A percentile compares a stretch with the other conserved stretches of the same genome.
phyloP scores from a whole-genome alignment of 2,113 vertebrate genomes.

The Mesocricetus auratus region DNA sequence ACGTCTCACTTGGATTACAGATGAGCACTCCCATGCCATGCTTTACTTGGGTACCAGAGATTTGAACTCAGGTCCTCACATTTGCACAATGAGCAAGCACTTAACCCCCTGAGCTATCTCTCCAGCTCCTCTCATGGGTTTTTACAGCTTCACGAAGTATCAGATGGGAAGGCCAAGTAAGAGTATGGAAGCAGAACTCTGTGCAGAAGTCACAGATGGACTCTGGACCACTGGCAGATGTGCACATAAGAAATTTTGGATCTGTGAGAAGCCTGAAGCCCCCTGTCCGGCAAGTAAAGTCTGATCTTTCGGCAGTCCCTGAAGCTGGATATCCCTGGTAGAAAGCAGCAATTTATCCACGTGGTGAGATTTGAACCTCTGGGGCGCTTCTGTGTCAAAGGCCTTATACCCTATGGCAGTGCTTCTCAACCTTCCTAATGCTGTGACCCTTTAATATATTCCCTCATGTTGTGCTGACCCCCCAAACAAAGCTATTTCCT shows the following conservation, averaged over 20 bases:
- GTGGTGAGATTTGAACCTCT: accelerated
- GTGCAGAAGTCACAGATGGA: neutral
- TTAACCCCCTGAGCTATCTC: neutral
- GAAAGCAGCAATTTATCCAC: no score
- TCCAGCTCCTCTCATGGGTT: neutral
- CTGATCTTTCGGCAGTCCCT: neutral
- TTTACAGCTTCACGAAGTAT: neutral
- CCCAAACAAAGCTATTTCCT: neutral
- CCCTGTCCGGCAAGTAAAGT: neutral
- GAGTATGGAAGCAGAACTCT: neutral
- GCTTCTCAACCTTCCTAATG: neutral
- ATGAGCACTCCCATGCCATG: neutral
- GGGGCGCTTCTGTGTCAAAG: neutral
- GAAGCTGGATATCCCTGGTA: no score
- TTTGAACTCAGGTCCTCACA: neutral
- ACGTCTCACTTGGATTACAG: neutral
- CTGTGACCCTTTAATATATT: neutral
- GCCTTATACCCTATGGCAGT: no score
- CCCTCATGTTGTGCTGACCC: neutral
- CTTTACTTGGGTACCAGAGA: neutral
- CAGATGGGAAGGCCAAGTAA: neutral
- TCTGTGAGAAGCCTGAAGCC: neutral
- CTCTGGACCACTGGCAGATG: neutral
- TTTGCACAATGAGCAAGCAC: neutral
- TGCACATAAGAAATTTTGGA: neutral